Percentiles rank a stretch among this genome's conserved stretches.
Evolutionary conservation across 2,113 vertebrate species (phyloP).

Genomic region (cattle (Bos taurus)): DNA sequence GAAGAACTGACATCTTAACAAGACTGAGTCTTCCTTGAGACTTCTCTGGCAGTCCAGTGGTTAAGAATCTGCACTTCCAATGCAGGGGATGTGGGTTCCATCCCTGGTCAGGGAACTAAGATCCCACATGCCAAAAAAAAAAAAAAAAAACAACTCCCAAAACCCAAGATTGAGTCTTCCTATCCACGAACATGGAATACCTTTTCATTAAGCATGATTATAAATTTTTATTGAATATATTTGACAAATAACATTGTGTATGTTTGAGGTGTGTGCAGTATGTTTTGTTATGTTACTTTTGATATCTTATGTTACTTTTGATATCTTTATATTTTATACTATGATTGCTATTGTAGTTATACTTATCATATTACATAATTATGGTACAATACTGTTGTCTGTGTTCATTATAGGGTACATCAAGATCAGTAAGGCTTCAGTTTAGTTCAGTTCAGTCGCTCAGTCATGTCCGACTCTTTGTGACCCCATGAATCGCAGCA

Average conservation of each 20-base stretch:
- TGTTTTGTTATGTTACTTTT: neutral
- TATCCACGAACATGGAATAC: neutral
- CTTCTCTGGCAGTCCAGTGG: neutral
- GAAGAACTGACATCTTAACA: neutral
- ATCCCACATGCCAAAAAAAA: neutral
- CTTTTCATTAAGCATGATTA: neutral
- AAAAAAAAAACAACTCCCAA: accelerated
- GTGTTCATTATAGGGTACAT: neutral
- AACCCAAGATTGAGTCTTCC: neutral
- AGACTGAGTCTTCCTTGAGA: neutral
- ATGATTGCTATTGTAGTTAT: neutral
- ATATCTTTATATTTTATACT: neutral
- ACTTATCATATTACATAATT: neutral
- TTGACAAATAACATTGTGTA: neutral
- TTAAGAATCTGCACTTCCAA: neutral
- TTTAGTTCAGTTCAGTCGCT: no score
- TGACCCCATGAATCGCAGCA: no score
- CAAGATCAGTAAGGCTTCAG: neutral
- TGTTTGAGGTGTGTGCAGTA: neutral
- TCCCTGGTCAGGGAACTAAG: neutral
- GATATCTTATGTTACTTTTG: neutral
- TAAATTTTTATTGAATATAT: neutral
- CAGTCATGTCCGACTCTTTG: no score
- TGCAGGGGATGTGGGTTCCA: neutral
- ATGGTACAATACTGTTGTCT: neutral